Evolutionary conservation across 2,888 invertebrate species (phyloP), one percentile per base, ranked within the genome.

Genomic region (Vannuccia rotundouncinata): DNA sequence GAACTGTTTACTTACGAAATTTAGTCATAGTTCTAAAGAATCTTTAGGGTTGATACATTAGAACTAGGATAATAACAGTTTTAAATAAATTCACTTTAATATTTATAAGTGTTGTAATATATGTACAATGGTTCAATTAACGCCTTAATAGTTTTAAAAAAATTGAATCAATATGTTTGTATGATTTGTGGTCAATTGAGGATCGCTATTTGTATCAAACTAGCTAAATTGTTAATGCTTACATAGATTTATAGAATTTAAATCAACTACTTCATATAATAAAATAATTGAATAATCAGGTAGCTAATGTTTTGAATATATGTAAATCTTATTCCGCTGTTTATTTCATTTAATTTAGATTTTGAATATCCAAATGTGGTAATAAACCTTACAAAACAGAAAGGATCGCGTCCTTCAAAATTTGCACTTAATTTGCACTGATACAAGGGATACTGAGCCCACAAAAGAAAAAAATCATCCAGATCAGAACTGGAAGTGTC

Each of bases 401-500:
- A 66, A 66, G 66, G 66, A 66, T 66, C 66, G 66, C 66, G 66
- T 66, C 66, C 66, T 22, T 66, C 66, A 66, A 66, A 66, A 66
- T 66, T 66, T 66, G 66, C 66, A 66, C 66, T 66, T 17, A 66
- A 66, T 27, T 66, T 66, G 66, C 13, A 66, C 66, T 66, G 66
- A 66, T 22, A 66, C 66, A 66, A 66, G 66, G 66, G 66, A 66
- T 66, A 27, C 25, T 66, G 66, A 66, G 66, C 66, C 66, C 66
- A 66, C 66, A 66, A 27, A 66, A 66, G n/a, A 66, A 66, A 66
- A 27, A 66, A 66, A 22, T 22, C 66, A 22, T 66, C 66, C 66
- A 66, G 66, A 66, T 27, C 66, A 66, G 22, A 66, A 66, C 66
- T 66, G 66, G 66, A 17, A 27, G 25, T 66, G 66, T 17, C 13